Evolutionary conservation across 2,113 vertebrate genomes (phyloP).

Genomic region (Cryptotis parvus): DNA sequence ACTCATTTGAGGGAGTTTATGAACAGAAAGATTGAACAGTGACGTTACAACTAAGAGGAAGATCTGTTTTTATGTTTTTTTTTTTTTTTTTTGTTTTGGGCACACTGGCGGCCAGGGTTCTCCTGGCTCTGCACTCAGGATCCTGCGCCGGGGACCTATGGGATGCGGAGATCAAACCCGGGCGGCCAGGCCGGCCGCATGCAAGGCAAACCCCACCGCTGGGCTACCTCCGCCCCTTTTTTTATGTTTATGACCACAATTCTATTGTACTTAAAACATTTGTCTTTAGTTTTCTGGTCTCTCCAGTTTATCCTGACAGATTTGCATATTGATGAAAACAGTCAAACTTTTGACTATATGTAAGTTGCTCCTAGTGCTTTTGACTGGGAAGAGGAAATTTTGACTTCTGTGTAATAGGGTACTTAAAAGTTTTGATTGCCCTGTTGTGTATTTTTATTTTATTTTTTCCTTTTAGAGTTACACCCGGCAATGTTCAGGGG

Average conservation of each 20-base stretch:
- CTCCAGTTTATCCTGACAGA: background rate
- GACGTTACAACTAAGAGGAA: slow-evolving; percentile 20
- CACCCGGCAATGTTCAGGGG: no score
- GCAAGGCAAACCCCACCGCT: no score
- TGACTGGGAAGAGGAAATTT: background rate
- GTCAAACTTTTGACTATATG: background rate
- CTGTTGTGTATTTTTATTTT: slow-evolving; percentile 3
- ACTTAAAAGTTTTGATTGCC: background rate
- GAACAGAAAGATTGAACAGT: background rate
- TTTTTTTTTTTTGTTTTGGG: no score
- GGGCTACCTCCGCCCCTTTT: no score
- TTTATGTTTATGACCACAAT: background rate
- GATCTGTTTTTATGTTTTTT: background rate
- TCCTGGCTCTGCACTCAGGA: no score
- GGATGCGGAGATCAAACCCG: no score
- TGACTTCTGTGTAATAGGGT: background rate
- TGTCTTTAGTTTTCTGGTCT: slow-evolving; percentile 2
- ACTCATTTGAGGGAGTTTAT: background rate
- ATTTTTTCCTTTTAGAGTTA: no score
- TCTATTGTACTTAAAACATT: background rate
- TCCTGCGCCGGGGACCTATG: no score
- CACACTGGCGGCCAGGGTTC: no score
- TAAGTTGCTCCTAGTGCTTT: background rate
- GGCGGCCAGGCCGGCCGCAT: no score
- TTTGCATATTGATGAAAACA: background rate